Evolutionary conservation across 2,113 vertebrate species (phyloP), one percentile per base, ranked within the genome.

Genomic region (Pantherophis guttatus): DNA sequence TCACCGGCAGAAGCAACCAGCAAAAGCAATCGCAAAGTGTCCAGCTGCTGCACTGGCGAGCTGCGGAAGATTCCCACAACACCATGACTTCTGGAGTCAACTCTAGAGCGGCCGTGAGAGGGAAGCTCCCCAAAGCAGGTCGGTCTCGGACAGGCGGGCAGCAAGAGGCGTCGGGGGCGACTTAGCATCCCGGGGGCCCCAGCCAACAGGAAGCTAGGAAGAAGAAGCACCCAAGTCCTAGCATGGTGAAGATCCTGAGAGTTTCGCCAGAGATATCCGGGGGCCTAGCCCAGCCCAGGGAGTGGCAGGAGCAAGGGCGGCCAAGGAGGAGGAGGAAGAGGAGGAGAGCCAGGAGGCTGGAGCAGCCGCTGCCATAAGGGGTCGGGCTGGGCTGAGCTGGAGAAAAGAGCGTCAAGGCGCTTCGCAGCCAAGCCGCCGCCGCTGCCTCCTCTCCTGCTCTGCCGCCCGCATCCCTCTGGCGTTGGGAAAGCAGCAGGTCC

Each of bases 41-140:
- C 97, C 98, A 97, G 97, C 96, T 94, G 96, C 96, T 92, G 96
- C 97, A 95, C 96, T 96, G 98, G 97, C 97, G 97, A 95, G 97
- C 96, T 89, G 95, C 91, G 93, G 95, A 96, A 94, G 97, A 95
- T 93, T 96, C 97, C 97, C 96, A 94, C 92, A 95, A 96, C 97
- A 97, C 97, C 97, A 98, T 98, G 98, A 96, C 98, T 98, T 96
- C 93, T 95, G 94, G 96, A 94, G 96, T 94, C 97, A 96, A 96
- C 97, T 96, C 96, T 90, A 96, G 96, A 58, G 93, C 94, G 8
- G 90, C 65, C 44, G 93, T 57, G 1, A 12, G 58, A 70, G 87
- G 87, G 21, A 44, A 17, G 92, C 92, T 91, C 55, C 95, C 57
- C 92, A 29, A 54, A 93, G 94, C 85, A 85, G 88, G 12, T 11